Conservation (phyloP, 2,888 invertebrate genomes). For the Siphonodentalium dalli region DNA sequence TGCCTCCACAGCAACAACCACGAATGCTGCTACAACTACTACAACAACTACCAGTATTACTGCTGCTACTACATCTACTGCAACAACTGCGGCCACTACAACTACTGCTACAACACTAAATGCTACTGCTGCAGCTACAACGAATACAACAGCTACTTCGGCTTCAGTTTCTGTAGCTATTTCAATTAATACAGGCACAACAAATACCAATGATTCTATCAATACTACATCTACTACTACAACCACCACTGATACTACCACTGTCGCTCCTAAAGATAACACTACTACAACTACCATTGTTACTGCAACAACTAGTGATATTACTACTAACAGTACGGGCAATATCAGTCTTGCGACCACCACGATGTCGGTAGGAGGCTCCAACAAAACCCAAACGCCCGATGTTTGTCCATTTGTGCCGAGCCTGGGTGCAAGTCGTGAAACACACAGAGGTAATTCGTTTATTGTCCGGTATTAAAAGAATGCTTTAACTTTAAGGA, state of each 20-base stretch:
- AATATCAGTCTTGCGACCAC: too few relatives aligned
- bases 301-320: conserved; percentile 6
- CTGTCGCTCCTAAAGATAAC: conserved; percentile 12
- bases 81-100: conserved; percentile 23
- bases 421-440: too few relatives aligned
- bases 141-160: conserved; percentile 9
- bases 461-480: too few relatives aligned
- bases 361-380: too few relatives aligned
- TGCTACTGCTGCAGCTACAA: conserved; percentile 20
- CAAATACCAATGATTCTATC: conserved; percentile 22
- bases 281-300: conserved; percentile 13
- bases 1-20: conserved; percentile 15
- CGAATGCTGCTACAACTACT: conserved; percentile 17
- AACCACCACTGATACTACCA: conserved; percentile 22
- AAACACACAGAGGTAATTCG: too few relatives aligned
- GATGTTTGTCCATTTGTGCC: too few relatives aligned
- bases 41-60: conserved; percentile 18
- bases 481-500: too few relatives aligned
- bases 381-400: too few relatives aligned
- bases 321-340: conserved; percentile 11
- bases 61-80: conserved; percentile 24
- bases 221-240: conserved; percentile 24
- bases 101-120: conserved; percentile 25
- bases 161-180: conserved; percentile 17
- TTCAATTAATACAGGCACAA: conserved; percentile 17